Conservation (phyloP, 2,113 vertebrate genomes). For the Gobius niger region DNA sequence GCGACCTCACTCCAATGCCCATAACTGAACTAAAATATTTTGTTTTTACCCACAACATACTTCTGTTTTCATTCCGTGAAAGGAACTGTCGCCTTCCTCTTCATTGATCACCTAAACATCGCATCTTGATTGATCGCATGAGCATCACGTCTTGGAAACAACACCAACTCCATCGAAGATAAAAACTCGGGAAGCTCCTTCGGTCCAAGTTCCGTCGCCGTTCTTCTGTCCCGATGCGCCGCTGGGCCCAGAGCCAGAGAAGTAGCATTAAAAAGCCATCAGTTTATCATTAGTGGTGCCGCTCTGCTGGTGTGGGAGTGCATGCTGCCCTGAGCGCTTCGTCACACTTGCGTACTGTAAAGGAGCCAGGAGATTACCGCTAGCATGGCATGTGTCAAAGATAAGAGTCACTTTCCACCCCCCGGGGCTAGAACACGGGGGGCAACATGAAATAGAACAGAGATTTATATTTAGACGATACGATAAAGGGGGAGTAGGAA, state of each 20-base stretch:
- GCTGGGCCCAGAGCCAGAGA: slow-evolving; percentile 41
- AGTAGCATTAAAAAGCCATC: slow-evolving; percentile 67
- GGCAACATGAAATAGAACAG: slow-evolving; percentile 21
- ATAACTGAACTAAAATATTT: too few species aligned
- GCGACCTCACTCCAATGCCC: too few species aligned
- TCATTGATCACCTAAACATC: too few species aligned
- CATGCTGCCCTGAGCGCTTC: slow-evolving; percentile 44
- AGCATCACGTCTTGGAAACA: too few species aligned
- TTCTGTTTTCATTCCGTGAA: too few species aligned
- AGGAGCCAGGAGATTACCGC: slow-evolving; percentile 55
- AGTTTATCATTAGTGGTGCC: slow-evolving; percentile 62
- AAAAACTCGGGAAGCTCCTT: too few species aligned
- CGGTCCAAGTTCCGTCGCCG: slow-evolving; percentile 8
- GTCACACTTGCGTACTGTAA: slow-evolving; percentile 45
- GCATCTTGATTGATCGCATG: too few species aligned
- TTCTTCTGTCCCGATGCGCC: slow-evolving; percentile 40
- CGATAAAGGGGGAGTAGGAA: neutral
- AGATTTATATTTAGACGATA: slow-evolving; percentile 50
- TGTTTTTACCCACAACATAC: too few species aligned
- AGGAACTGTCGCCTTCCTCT: too few species aligned
- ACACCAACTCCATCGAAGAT: too few species aligned
- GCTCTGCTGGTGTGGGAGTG: slow-evolving; percentile 37
- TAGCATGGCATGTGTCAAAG: slow-evolving; percentile 35
- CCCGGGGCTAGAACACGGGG: neutral
- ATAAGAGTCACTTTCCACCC: slow-evolving; percentile 29